phyloP scores from a whole-genome alignment of 1,140 invertebrate species.

The Philopotamus ludificatus region DNA sequence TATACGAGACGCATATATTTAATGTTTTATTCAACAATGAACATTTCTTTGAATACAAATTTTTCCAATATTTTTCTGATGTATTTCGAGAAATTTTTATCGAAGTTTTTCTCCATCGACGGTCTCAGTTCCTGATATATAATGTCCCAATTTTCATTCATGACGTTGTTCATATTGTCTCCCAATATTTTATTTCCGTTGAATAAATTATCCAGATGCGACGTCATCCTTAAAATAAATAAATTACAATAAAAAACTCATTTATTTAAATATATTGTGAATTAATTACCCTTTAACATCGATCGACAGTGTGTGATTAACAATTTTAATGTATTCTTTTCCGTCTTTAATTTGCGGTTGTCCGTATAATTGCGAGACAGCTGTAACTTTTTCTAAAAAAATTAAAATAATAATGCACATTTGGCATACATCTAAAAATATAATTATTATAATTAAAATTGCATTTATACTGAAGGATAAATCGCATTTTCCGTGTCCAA shows the following conservation, averaged over 20 bases:
- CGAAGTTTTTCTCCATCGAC: conserved; percentile 45
- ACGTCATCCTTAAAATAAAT: conserved; percentile 39
- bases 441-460: not conserved
- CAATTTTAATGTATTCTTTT: conserved; percentile 34
- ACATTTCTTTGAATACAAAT: conserved; percentile 52
- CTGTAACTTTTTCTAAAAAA: not conserved
- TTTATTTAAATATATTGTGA: not conserved
- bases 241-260: not conserved
- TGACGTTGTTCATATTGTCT: conserved; percentile 49
- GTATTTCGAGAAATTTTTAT: conserved; percentile 45
- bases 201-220: conserved; percentile 48
- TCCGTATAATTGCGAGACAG: not conserved
- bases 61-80: conserved; percentile 52
- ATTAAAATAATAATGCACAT: not conserved
- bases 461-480: conserved; percentile 38
- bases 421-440: too few relatives aligned
- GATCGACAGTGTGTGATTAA: not conserved
- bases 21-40: conserved; percentile 41
- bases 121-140: conserved; percentile 51
- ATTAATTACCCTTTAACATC: conserved; percentile 1
- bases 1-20: too few relatives aligned
- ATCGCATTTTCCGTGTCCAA: conserved; percentile 48
- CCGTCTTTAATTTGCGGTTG: conserved; percentile 26
- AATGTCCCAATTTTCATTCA: conserved; percentile 54
- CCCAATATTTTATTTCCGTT: conserved; percentile 51